Percentiles rank a stretch among this genome's conserved stretches.
Evolutionary conservation across 2,113 vertebrate genomes (phyloP).

Genomic region (Oxygymnocypris stewartii): DNA sequence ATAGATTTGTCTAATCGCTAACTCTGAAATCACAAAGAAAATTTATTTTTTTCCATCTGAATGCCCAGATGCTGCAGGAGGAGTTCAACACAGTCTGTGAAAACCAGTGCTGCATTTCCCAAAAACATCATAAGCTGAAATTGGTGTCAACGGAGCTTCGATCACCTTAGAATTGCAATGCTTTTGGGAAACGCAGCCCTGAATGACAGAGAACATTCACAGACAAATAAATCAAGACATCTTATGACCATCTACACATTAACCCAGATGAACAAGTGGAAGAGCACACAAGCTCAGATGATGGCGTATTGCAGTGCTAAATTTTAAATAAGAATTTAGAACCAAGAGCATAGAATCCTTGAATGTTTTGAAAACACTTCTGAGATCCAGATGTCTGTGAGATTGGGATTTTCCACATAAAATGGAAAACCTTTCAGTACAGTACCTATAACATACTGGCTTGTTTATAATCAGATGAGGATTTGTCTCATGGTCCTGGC

Average conservation of each 20-base stretch:
- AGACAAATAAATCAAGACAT: neutral
- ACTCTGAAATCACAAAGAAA: too few relatives aligned
- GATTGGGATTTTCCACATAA: neutral
- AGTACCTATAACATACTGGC: neutral
- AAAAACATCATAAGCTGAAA: too few relatives aligned
- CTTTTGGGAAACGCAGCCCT: too few relatives aligned
- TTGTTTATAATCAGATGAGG: neutral
- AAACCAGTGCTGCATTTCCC: too few relatives aligned
- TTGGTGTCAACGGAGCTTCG: too few relatives aligned
- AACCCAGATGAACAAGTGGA: neutral
- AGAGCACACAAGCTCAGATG: neutral
- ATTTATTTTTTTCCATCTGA: neutral
- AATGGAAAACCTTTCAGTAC: neutral
- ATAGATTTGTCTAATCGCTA: neutral
- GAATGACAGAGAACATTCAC: neutral
- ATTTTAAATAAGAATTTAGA: neutral
- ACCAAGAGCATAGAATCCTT: neutral
- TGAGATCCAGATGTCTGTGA: neutral
- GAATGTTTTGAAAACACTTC: neutral
- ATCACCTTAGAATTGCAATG: too few relatives aligned
- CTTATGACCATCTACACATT: constrained; percentile 15
- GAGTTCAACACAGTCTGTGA: neutral
- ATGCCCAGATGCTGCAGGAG: neutral
- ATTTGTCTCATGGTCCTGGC: constrained; percentile 32
- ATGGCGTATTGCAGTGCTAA: neutral